Percentiles rank a stretch among this genome's conserved stretches.
Evolutionary conservation across 2,797 vertebrate species (phyloP).

Genomic region (Pelochelys cantorii): DNA sequence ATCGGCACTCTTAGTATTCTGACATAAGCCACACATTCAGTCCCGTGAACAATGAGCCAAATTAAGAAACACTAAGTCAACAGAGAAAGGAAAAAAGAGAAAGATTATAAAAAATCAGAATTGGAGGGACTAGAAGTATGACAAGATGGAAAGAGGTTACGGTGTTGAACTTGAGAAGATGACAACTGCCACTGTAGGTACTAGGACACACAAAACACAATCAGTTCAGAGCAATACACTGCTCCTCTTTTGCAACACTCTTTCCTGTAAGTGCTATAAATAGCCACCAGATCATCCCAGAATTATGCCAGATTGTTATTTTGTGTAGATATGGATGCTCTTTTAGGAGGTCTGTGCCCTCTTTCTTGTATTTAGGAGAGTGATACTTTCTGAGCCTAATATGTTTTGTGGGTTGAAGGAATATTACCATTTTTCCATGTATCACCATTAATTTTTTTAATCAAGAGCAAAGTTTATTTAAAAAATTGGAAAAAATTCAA

Average conservation of each 20-base stretch:
- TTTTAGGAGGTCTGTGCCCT: background rate
- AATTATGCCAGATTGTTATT: background rate
- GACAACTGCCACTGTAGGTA: rapidly evolving
- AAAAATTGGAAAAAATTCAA: conserved; percentile 54
- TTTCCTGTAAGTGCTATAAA: rapidly evolving
- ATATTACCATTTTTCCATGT: background rate
- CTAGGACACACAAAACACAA: background rate
- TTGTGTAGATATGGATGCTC: background rate
- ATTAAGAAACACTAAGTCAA: background rate
- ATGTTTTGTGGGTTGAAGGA: background rate
- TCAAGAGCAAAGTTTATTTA: conserved; percentile 33
- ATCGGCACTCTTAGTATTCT: background rate
- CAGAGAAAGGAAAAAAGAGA: background rate
- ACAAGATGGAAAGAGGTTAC: background rate
- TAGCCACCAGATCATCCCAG: background rate
- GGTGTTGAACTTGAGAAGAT: background rate
- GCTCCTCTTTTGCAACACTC: background rate
- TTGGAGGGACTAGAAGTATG: rapidly evolving
- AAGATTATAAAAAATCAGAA: background rate
- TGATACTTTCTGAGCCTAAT: background rate
- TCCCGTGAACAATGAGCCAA: rapidly evolving
- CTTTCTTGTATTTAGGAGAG: background rate
- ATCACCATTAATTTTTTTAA: background rate
- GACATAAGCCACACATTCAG: rapidly evolving
- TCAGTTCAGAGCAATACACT: background rate